Percentiles rank a stretch among this genome's conserved stretches.
Conservation (phyloP, 1,140 invertebrate genomes). For the Papilio dardanus region DNA sequence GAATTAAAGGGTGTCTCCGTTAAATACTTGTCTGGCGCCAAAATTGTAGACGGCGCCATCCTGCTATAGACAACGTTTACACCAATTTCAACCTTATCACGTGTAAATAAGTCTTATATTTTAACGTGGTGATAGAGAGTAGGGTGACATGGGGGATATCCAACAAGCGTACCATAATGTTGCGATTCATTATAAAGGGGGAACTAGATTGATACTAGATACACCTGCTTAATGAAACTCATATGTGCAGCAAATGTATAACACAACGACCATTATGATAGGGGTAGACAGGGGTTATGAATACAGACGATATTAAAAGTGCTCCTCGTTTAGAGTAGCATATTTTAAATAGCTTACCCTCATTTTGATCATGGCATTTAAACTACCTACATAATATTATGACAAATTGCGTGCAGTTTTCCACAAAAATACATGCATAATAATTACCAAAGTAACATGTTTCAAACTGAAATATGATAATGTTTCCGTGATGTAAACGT, state of each 20-base stretch:
- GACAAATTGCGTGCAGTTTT: slow-evolving; percentile 28
- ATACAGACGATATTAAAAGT: neutral
- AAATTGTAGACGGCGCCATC: slow-evolving; percentile 59
- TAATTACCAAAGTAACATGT: neutral
- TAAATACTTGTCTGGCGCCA: slow-evolving; percentile 72
- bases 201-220: slow-evolving; percentile 33
- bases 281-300: neutral
- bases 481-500: neutral
- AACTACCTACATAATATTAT: slow-evolving; percentile 5
- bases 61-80: slow-evolving; percentile 21
- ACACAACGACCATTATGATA: neutral
- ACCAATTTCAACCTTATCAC: slow-evolving; percentile 44
- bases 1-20: slow-evolving; percentile 52
- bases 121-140: neutral
- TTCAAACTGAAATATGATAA: too few relatives aligned
- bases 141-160: slow-evolving; percentile 27
- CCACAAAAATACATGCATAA: neutral
- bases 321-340: neutral
- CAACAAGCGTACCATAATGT: slow-evolving; percentile 46
- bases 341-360: slow-evolving; percentile 14
- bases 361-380: neutral
- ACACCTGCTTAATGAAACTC: slow-evolving; percentile 41
- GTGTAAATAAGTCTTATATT: slow-evolving; percentile 38
- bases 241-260: neutral
- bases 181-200: slow-evolving; percentile 41